A percentile compares a stretch with the other conserved stretches of the same genome.
These are phyloP conservation scores for Allophyes oxyacanthae DNA, from an alignment of 2,888 invertebrate species.

Conservation along the genomic window DNA sequence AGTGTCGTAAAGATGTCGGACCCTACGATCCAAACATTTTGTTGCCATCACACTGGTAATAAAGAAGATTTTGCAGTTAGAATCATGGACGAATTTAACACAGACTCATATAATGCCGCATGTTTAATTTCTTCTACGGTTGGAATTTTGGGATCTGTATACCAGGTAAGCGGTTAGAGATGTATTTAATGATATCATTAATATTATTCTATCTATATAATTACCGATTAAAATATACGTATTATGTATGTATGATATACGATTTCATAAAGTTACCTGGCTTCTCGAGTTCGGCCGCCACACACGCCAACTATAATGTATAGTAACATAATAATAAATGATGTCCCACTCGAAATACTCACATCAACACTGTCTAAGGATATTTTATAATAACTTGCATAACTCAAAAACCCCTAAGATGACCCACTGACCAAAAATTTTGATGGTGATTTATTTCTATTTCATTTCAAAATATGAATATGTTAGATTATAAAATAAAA, in stretches of 20 bases:
- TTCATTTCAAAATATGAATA: no score
- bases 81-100: constrained; percentile 93
- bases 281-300: constrained; percentile 50
- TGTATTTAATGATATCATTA: not conserved
- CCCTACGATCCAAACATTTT: constrained; percentile 95
- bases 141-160: constrained; percentile 93
- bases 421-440: no score
- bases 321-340: no score
- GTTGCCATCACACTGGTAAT: constrained; percentile 92
- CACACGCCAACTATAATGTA: no score
- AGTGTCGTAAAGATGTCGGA: constrained; percentile 88
- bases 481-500: no score
- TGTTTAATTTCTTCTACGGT: constrained; percentile 93
- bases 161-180: constrained; percentile 91
- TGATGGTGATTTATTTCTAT: no score
- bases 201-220: not conserved
- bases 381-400: no score
- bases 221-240: no score
- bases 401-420: no score
- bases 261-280: constrained; percentile 4
- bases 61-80: constrained; percentile 90
- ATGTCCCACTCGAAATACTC: no score
- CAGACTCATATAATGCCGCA: constrained; percentile 92
- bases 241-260: not conserved
- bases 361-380: no score